Conservation (phyloP, 2,113 vertebrate species). For the Spilogale gracilis region DNA sequence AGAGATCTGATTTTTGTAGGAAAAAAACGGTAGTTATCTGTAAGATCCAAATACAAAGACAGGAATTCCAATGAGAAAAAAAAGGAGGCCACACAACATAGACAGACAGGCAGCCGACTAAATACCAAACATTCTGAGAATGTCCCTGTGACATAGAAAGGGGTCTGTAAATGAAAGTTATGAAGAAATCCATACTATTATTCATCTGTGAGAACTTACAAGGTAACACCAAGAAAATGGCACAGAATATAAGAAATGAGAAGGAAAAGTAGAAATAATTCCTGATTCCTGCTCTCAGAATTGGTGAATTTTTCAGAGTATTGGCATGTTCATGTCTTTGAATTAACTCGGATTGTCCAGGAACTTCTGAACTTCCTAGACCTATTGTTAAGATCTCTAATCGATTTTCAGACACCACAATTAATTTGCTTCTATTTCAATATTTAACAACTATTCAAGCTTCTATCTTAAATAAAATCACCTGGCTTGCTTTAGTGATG, state of each 20-base stretch:
- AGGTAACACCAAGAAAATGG: not conserved
- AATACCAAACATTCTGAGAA: not conserved
- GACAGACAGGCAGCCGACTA: not conserved
- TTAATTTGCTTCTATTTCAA: not conserved
- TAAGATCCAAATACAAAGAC: conserved; percentile 27
- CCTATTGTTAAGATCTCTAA: not conserved
- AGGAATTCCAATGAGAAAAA: not conserved
- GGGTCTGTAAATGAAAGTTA: not conserved
- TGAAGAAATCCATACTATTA: not conserved
- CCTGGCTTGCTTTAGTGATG: not conserved
- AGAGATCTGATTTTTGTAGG: not conserved
- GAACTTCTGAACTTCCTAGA: not conserved
- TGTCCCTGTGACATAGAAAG: not conserved
- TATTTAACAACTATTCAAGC: not conserved
- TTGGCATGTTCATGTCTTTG: not conserved
- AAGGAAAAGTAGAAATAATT: not conserved
- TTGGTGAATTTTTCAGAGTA: not conserved
- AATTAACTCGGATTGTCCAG: not conserved
- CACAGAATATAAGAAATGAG: not conserved
- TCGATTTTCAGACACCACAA: not conserved
- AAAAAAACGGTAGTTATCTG: not conserved
- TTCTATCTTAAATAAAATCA: not conserved
- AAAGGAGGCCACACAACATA: not conserved
- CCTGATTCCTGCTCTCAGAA: not conserved
- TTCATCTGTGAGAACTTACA: not conserved